These are phyloP conservation scores for Daboia siamensis DNA, from an alignment of 2,113 vertebrate genomes.

Conservation along the genomic window DNA sequence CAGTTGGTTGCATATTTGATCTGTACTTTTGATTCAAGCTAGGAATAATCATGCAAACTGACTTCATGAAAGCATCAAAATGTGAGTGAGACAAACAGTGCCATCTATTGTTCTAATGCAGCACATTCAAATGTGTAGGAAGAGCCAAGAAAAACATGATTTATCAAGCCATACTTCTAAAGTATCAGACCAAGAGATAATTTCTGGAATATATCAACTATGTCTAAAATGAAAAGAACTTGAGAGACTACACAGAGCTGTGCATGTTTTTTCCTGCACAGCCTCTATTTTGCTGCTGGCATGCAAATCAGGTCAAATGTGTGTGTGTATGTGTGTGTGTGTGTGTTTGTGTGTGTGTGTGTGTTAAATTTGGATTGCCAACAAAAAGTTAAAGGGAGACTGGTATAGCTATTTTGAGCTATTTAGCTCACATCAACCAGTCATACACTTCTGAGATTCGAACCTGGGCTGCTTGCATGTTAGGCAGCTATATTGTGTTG, in stretches of 20 bases:
- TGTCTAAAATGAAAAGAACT: not conserved
- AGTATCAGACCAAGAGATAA: not conserved
- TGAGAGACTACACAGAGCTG: not conserved
- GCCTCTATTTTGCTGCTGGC: not conserved
- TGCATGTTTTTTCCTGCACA: not conserved
- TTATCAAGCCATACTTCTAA: not conserved
- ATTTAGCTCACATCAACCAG: no score
- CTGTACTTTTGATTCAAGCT: not conserved
- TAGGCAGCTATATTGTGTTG: no score
- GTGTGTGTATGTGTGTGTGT: no score
- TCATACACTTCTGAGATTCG: no score
- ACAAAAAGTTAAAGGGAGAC: no score
- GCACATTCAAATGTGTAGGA: not conserved
- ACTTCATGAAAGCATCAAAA: not conserved
- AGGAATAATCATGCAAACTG: not conserved
- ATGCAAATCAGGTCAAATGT: not conserved
- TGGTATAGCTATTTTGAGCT: no score
- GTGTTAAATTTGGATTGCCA: no score
- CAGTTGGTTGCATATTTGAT: not conserved
- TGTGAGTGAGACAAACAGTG: constrained; percentile 49
- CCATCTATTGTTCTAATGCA: constrained; percentile 53
- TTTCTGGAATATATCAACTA: not conserved
- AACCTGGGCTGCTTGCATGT: no score
- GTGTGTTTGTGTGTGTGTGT: no score
- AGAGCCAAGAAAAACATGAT: not conserved